phyloP scores from a whole-genome alignment of 2,113 vertebrate genomes.

The Mesitornis unicolor region DNA sequence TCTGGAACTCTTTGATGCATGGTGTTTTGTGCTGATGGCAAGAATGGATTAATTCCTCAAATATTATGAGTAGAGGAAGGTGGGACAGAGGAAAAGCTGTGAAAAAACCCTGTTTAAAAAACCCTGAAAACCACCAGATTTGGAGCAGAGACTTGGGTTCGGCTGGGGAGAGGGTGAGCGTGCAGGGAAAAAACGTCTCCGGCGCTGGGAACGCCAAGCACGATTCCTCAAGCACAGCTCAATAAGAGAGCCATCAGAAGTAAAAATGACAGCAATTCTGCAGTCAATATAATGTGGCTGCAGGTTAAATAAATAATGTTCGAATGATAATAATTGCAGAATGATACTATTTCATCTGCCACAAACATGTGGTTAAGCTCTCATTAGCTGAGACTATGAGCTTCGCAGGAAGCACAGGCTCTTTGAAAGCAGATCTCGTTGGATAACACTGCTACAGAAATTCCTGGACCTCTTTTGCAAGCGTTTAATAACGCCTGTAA shows the following conservation, averaged over 20 bases:
- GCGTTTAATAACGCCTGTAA: not conserved
- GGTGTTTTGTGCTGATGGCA: not conserved
- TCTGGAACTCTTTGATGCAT: not conserved
- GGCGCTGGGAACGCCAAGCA: not conserved
- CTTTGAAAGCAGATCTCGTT: conserved; percentile 10
- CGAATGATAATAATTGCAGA: conserved; percentile 66
- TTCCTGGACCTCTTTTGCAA: not conserved
- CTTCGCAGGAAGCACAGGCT: not conserved
- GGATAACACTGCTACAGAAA: not conserved
- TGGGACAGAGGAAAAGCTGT: too few relatives aligned
- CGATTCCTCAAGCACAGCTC: conserved; percentile 4
- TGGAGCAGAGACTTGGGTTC: not conserved
- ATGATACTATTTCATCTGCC: conserved; percentile 53
- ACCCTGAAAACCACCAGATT: not conserved
- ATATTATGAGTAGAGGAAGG: not conserved
- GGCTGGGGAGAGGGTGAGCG: not conserved
- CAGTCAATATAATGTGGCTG: conserved; percentile 64
- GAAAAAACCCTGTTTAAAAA: too few relatives aligned
- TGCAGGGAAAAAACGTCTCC: not conserved
- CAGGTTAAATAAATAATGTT: conserved; percentile 67
- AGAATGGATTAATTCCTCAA: not conserved
- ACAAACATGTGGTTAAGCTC: conserved; percentile 64
- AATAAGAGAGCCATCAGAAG: conserved; percentile 41
- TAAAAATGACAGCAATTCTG: conserved; percentile 67
- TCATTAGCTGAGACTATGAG: conserved; percentile 35